Evolutionary conservation across 92 coral and sea anemone species (phyloP), one percentile per base, ranked within the genome.

Genomic region (Epizoanthus illoricatus): DNA sequence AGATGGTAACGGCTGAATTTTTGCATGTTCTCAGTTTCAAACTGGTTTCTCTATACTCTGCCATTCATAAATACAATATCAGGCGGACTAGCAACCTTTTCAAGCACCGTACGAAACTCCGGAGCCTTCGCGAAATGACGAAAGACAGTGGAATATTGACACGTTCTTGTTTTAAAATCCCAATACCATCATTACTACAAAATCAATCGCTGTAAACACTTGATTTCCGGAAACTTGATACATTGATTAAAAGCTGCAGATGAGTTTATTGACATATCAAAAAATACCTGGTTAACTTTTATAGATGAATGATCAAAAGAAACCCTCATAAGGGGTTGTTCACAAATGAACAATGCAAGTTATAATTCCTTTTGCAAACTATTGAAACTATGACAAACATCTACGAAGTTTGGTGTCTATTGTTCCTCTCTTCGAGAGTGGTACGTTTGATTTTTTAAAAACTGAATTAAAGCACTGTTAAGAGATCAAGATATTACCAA

Each of bases 211-310:
- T 78, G 82, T 78, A 78, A 78, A 78, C 82, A 78, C 82, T 63
- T 63, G 71, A 78, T 78, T 78, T 78, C 82, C 82, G 82, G 82
- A 78, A 52, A 78, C 28, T 78, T 57, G 56, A 78, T 78, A 78
- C 65, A 66, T 72, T 18, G 60, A 62, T 78, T 62, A 78, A 78
- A 78, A 41, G 65, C 71, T 11, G 23, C 17, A 64, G 82, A 78
- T 78, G 71, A 78, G 36, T 78, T 78, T 78, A 78, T 78, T 78
- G 82, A 78, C 82, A 78, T 52, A 78, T 78, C 82, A 78, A 78
- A 52, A 61, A 59, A 78, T 43, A 43, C 58, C 71, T 39, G 21
- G 56, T 13, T 52, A 11, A 2, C 56, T 52, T 52, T 52, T 52
- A 52, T 11, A 52, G 56, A 9, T 52, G 56, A 52, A 52, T 52